Percentiles rank a stretch among this genome's conserved stretches.
These are phyloP conservation scores for Dipodomys spectabilis DNA, from an alignment of 2,113 vertebrate species.

Conservation along the genomic window DNA sequence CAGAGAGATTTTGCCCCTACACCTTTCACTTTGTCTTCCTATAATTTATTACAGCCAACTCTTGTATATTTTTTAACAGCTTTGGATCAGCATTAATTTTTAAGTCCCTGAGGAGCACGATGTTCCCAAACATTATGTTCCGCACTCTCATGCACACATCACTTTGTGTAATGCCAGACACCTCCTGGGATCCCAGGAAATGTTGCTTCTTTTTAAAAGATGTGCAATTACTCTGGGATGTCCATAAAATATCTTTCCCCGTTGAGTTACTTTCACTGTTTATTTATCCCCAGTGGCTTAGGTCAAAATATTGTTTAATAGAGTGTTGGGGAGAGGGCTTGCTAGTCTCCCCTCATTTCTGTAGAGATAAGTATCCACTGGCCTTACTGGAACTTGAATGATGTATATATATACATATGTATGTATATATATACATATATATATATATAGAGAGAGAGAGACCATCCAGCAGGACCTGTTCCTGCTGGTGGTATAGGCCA, in stretches of 20 bases:
- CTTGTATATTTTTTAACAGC: conserved; percentile 44
- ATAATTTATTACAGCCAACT: conserved; percentile 65
- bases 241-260: conserved; percentile 60
- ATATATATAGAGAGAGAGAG: too few species aligned
- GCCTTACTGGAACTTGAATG: neutral
- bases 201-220: conserved; percentile 68
- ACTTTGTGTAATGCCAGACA: conserved; percentile 70
- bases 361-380: neutral
- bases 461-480: neutral
- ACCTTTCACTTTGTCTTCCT: conserved; percentile 58
- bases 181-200: conserved; percentile 77
- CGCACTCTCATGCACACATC: conserved; percentile 69
- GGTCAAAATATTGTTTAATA: conserved; percentile 52
- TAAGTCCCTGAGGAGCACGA: conserved; percentile 60
- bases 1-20: conserved; percentile 31
- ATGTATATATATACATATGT: too few species aligned
- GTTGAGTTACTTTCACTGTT: conserved; percentile 57
- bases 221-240: conserved; percentile 54
- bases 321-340: conserved; percentile 7
- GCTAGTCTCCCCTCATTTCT: conserved; percentile 13
- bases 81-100: conserved; percentile 76
- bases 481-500: neutral
- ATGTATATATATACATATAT: too few species aligned
- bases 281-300: conserved; percentile 43
- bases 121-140: conserved; percentile 80